Conservation (phyloP, 2,888 invertebrate genomes). For the Euplexia lucipara region DNA sequence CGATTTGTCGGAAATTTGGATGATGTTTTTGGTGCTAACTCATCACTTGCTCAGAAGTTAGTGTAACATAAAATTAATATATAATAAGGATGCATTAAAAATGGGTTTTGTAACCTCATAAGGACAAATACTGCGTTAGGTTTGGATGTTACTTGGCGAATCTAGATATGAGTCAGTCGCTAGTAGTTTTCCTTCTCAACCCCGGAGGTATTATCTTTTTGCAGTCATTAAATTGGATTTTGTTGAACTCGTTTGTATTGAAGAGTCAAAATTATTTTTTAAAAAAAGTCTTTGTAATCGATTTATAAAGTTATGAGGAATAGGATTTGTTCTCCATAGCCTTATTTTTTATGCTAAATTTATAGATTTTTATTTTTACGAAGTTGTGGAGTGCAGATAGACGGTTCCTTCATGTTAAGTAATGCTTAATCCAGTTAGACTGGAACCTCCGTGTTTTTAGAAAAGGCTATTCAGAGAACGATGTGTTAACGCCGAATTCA, state of each 20-base stretch:
- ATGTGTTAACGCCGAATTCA: no score
- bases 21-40: no score
- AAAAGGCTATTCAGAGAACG: no score
- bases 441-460: no score
- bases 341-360: neutral
- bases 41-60: no score
- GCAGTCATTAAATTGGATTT: slow-evolving; percentile 5
- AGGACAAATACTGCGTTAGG: slow-evolving; percentile 7
- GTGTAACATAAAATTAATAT: no score
- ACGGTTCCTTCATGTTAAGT: no score
- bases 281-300: neutral
- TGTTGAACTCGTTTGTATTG: neutral
- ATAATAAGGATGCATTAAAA: neutral
- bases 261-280: neutral
- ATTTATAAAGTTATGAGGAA: neutral
- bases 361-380: neutral
- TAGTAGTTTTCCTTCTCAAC: slow-evolving; percentile 35
- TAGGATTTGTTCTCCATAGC: no score
- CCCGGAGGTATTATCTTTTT: slow-evolving; percentile 35
- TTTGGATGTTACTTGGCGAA: slow-evolving; percentile 25
- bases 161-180: slow-evolving; percentile 37
- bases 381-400: no score
- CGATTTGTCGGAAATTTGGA: no score
- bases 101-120: neutral
- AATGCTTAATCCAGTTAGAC: no score